Evolutionary conservation across 2,888 invertebrate genomes (phyloP), one percentile per base, ranked within the genome.

Genomic region (Creontiades dilutus): DNA sequence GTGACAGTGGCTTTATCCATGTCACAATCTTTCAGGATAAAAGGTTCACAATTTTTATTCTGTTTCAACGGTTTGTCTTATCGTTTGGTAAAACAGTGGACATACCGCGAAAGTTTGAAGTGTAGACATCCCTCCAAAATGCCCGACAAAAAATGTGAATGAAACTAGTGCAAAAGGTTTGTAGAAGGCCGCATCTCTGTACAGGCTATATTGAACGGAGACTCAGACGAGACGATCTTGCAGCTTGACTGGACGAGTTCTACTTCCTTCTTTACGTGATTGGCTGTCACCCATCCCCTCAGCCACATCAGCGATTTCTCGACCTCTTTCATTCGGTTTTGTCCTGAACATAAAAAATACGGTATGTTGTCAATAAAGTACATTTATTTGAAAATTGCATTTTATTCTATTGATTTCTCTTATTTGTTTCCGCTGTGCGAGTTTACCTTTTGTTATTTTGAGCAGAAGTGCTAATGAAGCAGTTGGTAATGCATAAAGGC

Each of bases 41-140:
- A n/a, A n/a, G n/a, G n/a, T n/a, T n/a, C n/a, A n/a, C n/a, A n/a
- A n/a, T n/a, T n/a, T n/a, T n/a, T n/a, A n/a, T n/a, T n/a, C n/a
- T n/a, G n/a, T n/a, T n/a, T n/a, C n/a, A n/a, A n/a, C n/a, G n/a
- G n/a, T n/a, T n/a, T n/a, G n/a, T n/a, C n/a, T n/a, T n/a, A n/a
- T n/a, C n/a, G n/a, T 2, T 37, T 2, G 37, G 7, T 37, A 7
- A 37, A 52, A 52, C 1, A 19, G n/a, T 37, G 23, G 52, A 91
- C 91, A 92, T 90, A 92, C 92, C 28, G 92, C 92, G 89, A 92
- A 92, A 4, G 92, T 92, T 93, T 95, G 95, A n/a, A 97, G 93
- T 0, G 96, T 95, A 0, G 96, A 95, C 94, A 96, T 96, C 0
- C 97, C 97, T 55, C 96, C 96, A 92, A 97, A 97, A 92, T 96